Evolutionary conservation across 2,797 vertebrate genomes (phyloP).

Genomic region (Delichon dasypus): DNA sequence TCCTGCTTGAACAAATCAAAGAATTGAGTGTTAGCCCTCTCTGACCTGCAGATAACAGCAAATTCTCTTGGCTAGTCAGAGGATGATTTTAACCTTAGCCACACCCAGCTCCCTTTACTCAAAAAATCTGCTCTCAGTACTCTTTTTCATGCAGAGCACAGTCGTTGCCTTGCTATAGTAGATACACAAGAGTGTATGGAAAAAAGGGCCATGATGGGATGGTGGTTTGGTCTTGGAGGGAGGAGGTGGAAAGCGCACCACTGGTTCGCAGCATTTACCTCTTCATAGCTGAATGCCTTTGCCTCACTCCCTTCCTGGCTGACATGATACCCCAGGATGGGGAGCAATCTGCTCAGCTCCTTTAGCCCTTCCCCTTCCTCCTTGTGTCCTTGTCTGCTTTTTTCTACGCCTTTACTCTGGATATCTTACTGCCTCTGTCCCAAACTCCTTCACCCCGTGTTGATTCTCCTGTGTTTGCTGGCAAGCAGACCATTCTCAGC

Average conservation of each 20-base stretch:
- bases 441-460: not conserved
- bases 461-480: not conserved
- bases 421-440: not conserved
- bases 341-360: not conserved
- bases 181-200: not conserved
- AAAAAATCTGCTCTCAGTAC: not conserved
- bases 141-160: not conserved
- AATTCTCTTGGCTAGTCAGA: not conserved
- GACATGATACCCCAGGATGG: not conserved
- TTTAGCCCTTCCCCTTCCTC: not conserved
- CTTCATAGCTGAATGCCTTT: not conserved
- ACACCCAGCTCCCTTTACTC: not conserved
- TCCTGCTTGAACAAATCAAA: not conserved
- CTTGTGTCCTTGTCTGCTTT: not conserved
- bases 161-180: not conserved
- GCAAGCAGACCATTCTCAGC: not conserved
- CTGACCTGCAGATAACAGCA: conserved; percentile 4
- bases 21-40: not conserved
- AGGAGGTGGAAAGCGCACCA: not conserved
- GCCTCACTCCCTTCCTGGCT: accelerated
- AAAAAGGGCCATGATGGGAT: not conserved
- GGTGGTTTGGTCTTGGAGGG: not conserved
- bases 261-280: not conserved
- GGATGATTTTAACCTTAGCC: not conserved
- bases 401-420: not conserved